These are phyloP conservation scores for Chelonia mydas DNA, from an alignment of 2,797 vertebrate genomes.

Conservation along the genomic window DNA sequence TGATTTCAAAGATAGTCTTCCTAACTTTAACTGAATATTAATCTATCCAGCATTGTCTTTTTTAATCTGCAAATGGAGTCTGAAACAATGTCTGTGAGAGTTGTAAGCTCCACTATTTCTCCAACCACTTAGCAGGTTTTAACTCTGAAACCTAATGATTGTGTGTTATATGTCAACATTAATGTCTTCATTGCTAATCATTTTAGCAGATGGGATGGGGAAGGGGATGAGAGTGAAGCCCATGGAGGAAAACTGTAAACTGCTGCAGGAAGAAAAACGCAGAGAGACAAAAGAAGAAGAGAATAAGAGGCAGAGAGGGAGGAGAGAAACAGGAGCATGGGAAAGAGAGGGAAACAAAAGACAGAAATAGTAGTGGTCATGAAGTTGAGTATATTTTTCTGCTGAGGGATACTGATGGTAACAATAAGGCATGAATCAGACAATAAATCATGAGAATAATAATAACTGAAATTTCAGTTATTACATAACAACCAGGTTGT, in stretches of 20 bases:
- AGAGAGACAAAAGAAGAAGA: background rate
- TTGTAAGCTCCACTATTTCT: background rate
- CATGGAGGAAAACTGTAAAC: conserved; percentile 20
- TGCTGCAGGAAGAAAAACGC: conserved; percentile 1
- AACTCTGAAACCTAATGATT: background rate
- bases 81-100: background rate
- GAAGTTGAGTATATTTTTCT: conserved; percentile 47
- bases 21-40: background rate
- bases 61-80: conserved; percentile 5
- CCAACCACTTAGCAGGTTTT: background rate
- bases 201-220: background rate
- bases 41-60: background rate
- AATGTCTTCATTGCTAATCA: background rate
- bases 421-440: conserved; percentile 36
- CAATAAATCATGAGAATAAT: conserved; percentile 55
- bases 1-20: background rate
- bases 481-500: conserved; percentile 32
- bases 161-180: background rate
- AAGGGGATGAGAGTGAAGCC: background rate
- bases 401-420: conserved; percentile 47
- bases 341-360: conserved; percentile 21
- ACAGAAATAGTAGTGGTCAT: conserved; percentile 21
- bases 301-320: background rate
- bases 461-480: conserved; percentile 36
- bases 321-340: conserved; percentile 13